These are phyloP conservation scores for Scaptomyza parva DNA, from an alignment of 2,888 invertebrate genomes.

Conservation along the genomic window DNA sequence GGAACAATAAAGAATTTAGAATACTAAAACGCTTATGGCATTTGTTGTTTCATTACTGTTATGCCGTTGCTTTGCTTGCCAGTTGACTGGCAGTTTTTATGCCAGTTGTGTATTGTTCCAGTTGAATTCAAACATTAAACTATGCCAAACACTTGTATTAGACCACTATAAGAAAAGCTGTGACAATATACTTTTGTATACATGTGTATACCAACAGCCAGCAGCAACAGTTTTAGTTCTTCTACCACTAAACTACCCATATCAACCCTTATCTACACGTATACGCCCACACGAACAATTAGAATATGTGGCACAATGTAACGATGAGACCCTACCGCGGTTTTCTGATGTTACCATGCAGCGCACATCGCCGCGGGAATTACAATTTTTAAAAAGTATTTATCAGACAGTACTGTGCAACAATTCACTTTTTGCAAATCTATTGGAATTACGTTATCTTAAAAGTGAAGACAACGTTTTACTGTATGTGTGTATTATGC, in stretches of 20 bases:
- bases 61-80: conserved; percentile 27
- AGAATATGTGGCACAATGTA: conserved; percentile 48
- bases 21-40: conserved; percentile 51
- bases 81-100: conserved; percentile 41
- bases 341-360: conserved; percentile 10
- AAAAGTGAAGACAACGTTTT: background rate
- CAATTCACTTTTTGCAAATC: background rate
- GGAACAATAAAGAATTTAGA: conserved; percentile 45
- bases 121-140: conserved; percentile 43
- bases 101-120: conserved; percentile 23
- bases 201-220: background rate
- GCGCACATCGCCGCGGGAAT: conserved; percentile 30
- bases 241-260: conserved; percentile 6
- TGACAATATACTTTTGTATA: conserved; percentile 4
- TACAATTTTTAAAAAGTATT: conserved; percentile 33
- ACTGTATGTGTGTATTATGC: background rate
- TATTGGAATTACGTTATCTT: conserved; percentile 15
- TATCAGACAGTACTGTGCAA: conserved; percentile 32
- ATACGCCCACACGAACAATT: conserved; percentile 28
- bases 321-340: conserved; percentile 11
- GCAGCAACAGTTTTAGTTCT: conserved; percentile 38
- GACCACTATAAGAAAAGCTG: conserved; percentile 16
- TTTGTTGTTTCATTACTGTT: conserved; percentile 58
- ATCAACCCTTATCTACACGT: background rate
- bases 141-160: conserved; percentile 24